Conservation (phyloP, 2,797 vertebrate genomes). For the Kryptopterus vitreolus region DNA sequence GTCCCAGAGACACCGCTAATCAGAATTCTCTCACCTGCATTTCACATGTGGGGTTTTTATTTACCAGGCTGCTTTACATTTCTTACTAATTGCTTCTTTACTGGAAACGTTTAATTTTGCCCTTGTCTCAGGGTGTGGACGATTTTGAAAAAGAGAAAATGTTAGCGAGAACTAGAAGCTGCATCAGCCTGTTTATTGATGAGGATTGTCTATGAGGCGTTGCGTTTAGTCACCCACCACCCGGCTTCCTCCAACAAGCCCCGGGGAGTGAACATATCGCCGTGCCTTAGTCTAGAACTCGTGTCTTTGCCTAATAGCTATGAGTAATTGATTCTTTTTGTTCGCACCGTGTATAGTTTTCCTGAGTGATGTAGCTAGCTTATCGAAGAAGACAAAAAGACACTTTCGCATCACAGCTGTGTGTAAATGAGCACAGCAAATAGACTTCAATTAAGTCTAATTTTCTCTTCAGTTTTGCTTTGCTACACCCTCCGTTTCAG, state of each 20-base stretch:
- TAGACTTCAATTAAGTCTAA: slow-evolving; percentile 42
- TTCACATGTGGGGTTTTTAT: slow-evolving; percentile 18
- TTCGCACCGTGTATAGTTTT: slow-evolving; percentile 69
- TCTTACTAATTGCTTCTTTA: slow-evolving; percentile 14
- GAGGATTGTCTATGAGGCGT: slow-evolving; percentile 43
- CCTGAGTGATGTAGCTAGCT: slow-evolving; percentile 78
- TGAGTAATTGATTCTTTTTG: slow-evolving; percentile 81
- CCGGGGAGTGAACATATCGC: slow-evolving; percentile 77
- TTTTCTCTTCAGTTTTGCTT: slow-evolving; percentile 32
- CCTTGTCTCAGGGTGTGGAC: slow-evolving; percentile 26
- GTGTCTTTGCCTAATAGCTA: slow-evolving; percentile 73
- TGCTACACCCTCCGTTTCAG: slow-evolving; percentile 37
- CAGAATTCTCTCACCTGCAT: slow-evolving; percentile 6
- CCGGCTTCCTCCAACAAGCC: slow-evolving; percentile 19
- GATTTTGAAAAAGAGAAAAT: slow-evolving; percentile 15
- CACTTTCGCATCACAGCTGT: slow-evolving; percentile 45
- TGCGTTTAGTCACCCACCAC: slow-evolving; percentile 1
- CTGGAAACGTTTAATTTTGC: neutral
- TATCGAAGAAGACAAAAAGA: slow-evolving; percentile 50
- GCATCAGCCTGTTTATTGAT: slow-evolving; percentile 59
- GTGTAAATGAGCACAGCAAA: slow-evolving; percentile 50
- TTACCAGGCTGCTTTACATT: slow-evolving; percentile 9
- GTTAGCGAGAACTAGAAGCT: slow-evolving; percentile 34
- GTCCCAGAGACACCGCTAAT: slow-evolving; percentile 24
- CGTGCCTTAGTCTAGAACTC: slow-evolving; percentile 78